Conservation (phyloP, 2,113 vertebrate genomes). For the Chaenocephalus aceratus region DNA sequence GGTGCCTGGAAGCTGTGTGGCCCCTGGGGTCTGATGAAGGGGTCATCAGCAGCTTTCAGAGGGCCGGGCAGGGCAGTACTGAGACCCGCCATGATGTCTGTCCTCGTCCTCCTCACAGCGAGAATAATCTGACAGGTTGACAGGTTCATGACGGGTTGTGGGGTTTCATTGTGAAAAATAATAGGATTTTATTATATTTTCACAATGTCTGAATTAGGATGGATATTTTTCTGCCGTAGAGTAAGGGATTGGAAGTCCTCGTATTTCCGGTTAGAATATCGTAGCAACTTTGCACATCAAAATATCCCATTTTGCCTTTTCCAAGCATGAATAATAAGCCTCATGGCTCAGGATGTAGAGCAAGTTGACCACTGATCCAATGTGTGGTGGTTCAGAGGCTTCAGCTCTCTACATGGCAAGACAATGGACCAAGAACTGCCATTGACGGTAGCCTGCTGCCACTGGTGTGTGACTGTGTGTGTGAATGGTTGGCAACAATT, state of each 20-base stretch:
- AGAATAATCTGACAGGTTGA: background rate
- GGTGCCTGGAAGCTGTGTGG: slow-evolving; percentile 77
- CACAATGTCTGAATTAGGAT: slow-evolving; percentile 62
- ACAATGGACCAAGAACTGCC: background rate
- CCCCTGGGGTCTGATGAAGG: slow-evolving; percentile 23
- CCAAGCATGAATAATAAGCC: background rate
- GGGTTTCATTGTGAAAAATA: slow-evolving; percentile 76
- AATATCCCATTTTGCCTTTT: background rate
- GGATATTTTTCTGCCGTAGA: background rate
- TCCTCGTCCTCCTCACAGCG: slow-evolving; percentile 21
- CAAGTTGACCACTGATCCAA: background rate
- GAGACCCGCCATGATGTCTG: slow-evolving; percentile 51
- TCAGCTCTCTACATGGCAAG: background rate
- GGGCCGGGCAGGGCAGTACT: slow-evolving; percentile 30
- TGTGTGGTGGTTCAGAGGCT: background rate
- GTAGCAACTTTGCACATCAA: background rate
- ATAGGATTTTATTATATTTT: slow-evolving; percentile 76
- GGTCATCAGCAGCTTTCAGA: slow-evolving; percentile 79
- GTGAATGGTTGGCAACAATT: too few relatives aligned
- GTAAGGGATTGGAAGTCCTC: background rate
- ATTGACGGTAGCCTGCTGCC: background rate
- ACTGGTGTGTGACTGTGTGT: background rate
- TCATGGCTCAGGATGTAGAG: background rate
- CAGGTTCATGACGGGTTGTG: slow-evolving; percentile 47
- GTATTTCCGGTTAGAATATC: background rate